Evolutionary conservation across 2,113 vertebrate species (phyloP).

Genomic region (Cyphomyrus discorhynchus): DNA sequence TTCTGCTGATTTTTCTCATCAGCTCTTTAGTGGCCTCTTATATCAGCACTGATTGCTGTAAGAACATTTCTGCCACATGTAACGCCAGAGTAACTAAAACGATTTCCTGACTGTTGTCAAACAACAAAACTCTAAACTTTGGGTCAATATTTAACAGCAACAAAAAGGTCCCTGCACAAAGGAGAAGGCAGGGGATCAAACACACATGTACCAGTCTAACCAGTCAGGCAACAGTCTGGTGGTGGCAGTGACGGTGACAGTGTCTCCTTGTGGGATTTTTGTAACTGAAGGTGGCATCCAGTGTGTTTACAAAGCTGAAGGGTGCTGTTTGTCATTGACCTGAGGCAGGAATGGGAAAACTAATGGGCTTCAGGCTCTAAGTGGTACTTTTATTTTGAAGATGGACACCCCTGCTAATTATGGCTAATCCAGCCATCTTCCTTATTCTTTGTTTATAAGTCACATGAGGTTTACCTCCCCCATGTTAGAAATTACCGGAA

Average conservation of each 20-base stretch:
- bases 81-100: neutral
- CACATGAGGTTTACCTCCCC: neutral
- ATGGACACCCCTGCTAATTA: neutral
- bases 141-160: neutral
- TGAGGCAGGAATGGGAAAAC: neutral
- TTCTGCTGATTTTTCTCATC: no score
- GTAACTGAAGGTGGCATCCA: neutral
- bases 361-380: neutral
- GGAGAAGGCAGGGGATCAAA: neutral
- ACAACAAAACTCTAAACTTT: neutral
- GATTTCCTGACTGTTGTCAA: neutral
- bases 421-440: neutral
- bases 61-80: no score
- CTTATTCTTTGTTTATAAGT: neutral
- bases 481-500: neutral
- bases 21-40: neutral
- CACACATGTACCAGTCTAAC: neutral
- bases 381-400: neutral
- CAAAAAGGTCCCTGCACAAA: neutral
- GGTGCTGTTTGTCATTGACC: neutral
- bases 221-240: neutral
- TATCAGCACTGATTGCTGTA: neutral
- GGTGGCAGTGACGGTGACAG: neutral
- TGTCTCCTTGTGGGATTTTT: neutral
- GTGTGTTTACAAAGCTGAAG: neutral